Evolutionary conservation across 2,888 invertebrate genomes (phyloP).

Genomic region (Abrostola tripartita): DNA sequence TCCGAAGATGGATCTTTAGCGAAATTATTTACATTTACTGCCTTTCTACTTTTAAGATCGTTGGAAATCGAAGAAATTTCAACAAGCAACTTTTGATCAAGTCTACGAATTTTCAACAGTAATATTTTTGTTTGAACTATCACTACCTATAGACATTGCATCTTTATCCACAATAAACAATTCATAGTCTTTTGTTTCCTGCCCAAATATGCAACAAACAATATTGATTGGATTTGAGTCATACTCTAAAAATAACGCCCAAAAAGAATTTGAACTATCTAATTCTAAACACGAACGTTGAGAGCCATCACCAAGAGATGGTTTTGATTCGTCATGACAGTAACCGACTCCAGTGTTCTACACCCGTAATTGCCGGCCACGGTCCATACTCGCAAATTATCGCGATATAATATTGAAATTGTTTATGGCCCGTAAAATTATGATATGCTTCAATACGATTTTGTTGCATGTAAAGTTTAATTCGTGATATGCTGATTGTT

Average conservation of each 20-base stretch:
- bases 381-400: constrained; percentile 68
- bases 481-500: constrained; percentile 8
- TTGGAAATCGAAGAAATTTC: constrained; percentile 19
- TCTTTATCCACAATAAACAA: background rate
- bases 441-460: constrained; percentile 57
- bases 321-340: constrained; percentile 77
- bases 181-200: background rate
- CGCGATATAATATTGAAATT: constrained; percentile 63
- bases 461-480: constrained; percentile 36
- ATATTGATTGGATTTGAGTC: constrained; percentile 17
- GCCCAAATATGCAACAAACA: constrained; percentile 22
- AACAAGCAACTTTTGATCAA: constrained; percentile 16
- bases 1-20: constrained; percentile 52
- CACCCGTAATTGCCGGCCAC: constrained; percentile 63
- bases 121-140: constrained; percentile 12
- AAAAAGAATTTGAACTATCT: constrained; percentile 47
- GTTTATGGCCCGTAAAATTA: constrained; percentile 56
- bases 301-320: constrained; percentile 65
- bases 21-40: constrained; percentile 49
- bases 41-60: constrained; percentile 41
- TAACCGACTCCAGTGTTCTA: constrained; percentile 68
- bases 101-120: background rate
- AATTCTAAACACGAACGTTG: constrained; percentile 60
- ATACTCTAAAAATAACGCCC: constrained; percentile 34
- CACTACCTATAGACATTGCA: background rate